phyloP scores from a whole-genome alignment of 2,797 vertebrate genomes.

The Alouatta caraya region DNA sequence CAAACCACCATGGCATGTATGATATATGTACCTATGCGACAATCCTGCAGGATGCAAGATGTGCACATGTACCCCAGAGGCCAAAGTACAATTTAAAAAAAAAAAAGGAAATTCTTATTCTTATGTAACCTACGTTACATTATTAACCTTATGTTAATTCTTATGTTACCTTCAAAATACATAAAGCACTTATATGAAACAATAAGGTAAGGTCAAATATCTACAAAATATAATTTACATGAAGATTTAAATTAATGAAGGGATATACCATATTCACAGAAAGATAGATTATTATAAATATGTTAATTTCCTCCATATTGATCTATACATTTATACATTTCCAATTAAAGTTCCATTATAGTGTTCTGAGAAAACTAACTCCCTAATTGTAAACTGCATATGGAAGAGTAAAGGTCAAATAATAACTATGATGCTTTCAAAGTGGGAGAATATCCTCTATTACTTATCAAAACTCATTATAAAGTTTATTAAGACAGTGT shows the following conservation, averaged over 20 bases:
- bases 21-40: too few species aligned
- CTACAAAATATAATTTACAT: not conserved
- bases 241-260: not conserved
- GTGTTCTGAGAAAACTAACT: not conserved
- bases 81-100: too few species aligned
- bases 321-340: not conserved
- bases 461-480: not conserved
- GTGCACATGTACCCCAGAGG: too few species aligned
- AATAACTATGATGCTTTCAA: not conserved
- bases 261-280: not conserved
- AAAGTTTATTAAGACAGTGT: not conserved
- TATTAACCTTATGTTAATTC: not conserved
- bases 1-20: too few species aligned
- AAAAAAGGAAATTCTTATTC: too few species aligned
- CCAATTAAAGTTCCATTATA: not conserved
- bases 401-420: not conserved
- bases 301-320: not conserved
- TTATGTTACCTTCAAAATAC: not conserved
- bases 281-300: not conserved
- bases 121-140: too few species aligned
- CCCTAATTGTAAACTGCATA: slow-evolving; percentile 3
- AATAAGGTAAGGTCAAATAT: not conserved
- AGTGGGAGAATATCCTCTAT: not conserved
- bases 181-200: not conserved
- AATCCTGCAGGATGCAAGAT: too few species aligned